Evolutionary conservation across 1,140 invertebrate genomes (phyloP).

Genomic region (Probaryconus sp.): DNA sequence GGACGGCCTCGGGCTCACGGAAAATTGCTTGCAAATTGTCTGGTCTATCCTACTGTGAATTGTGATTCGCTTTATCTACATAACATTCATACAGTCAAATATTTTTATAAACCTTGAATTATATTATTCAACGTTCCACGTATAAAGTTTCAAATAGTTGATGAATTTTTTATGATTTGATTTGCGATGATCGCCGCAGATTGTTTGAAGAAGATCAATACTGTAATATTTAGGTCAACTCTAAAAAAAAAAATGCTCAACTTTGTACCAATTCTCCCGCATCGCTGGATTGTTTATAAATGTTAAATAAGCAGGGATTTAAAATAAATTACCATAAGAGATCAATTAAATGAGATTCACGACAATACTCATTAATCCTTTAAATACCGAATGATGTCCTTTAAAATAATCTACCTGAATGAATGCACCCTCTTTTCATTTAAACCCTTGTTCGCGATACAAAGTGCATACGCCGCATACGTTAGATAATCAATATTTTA

Average conservation of each 20-base stretch:
- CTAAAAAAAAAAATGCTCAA: too few relatives aligned
- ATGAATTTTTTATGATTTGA: too few relatives aligned
- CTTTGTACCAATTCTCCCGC: too few relatives aligned
- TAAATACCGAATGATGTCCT: slow-evolving; percentile 51
- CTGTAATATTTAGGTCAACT: too few relatives aligned
- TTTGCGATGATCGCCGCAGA: too few relatives aligned
- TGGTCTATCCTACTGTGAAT: slow-evolving; percentile 21
- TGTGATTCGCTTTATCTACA: slow-evolving; percentile 10
- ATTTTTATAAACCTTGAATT: too few relatives aligned
- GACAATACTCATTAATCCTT: slow-evolving; percentile 16
- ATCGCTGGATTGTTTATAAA: neutral
- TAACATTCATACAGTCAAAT: slow-evolving; percentile 38
- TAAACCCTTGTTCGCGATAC: slow-evolving; percentile 69
- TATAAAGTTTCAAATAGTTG: neutral
- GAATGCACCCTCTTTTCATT: slow-evolving; percentile 67
- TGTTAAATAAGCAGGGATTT: neutral
- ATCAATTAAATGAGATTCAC: slow-evolving; percentile 3
- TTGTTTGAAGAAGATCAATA: too few relatives aligned
- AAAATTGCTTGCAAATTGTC: slow-evolving; percentile 63
- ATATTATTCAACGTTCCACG: too few relatives aligned
- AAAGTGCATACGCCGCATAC: slow-evolving; percentile 79
- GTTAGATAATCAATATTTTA: slow-evolving; percentile 78
- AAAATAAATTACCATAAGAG: neutral
- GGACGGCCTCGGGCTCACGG: slow-evolving; percentile 49
- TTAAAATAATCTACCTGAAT: slow-evolving; percentile 61